Percentiles rank a stretch among this genome's conserved stretches.
phyloP scores from a whole-genome alignment of 2,797 vertebrate genomes.

The Argyrosomus regius region DNA sequence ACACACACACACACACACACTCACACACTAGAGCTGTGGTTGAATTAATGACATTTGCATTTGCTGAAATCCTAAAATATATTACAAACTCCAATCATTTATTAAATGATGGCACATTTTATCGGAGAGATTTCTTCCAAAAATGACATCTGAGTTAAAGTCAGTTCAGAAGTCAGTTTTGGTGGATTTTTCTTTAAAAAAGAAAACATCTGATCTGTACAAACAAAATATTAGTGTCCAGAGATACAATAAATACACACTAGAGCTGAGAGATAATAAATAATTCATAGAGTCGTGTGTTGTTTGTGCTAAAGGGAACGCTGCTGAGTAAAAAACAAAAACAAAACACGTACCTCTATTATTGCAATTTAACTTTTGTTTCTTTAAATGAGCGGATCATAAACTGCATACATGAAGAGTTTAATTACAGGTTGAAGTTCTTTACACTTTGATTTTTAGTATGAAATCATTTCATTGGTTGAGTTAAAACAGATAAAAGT shows the following conservation, averaged over 20 bases:
- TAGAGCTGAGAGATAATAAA: conserved; percentile 86
- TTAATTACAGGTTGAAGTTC: neutral
- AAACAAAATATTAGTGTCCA: conserved; percentile 89
- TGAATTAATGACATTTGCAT: conserved; percentile 18
- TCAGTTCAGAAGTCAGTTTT: neutral
- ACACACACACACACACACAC: neutral
- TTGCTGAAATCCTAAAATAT: conserved; percentile 45
- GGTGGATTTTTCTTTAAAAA: conserved; percentile 55
- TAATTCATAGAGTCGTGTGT: conserved; percentile 69
- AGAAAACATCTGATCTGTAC: conserved; percentile 89
- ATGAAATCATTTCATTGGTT: neutral
- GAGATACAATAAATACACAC: conserved; percentile 92
- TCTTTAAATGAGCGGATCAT: neutral
- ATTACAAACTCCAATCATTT: conserved; percentile 29
- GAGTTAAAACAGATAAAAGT: conserved; percentile 8
- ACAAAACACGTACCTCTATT: neutral
- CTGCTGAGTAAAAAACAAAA: neutral
- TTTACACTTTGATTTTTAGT: neutral
- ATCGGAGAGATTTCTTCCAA: conserved; percentile 6
- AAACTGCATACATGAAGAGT: neutral
- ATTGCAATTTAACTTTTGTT: neutral
- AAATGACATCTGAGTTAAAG: neutral
- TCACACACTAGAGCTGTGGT: neutral
- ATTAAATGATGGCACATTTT: conserved; percentile 85
- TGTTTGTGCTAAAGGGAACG: conserved; percentile 2